Conservation (phyloP, 2,888 invertebrate species). For the Zele albiditarsus region DNA sequence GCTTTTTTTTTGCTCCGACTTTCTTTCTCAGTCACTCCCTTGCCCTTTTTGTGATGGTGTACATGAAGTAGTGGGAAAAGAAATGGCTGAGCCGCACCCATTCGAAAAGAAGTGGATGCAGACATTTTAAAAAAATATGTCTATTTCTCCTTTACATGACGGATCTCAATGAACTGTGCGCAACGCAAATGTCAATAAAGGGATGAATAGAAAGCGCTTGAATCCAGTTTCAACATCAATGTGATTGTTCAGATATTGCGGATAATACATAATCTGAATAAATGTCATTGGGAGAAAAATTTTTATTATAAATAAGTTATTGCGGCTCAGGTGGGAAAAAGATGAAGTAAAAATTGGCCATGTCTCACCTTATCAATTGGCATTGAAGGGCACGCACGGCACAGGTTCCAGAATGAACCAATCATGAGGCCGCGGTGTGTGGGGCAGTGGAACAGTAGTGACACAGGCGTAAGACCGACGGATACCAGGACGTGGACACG, state of each 20-base stretch:
- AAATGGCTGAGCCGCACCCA: conserved; percentile 45
- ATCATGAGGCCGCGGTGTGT: conserved; percentile 82
- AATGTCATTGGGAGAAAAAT: too few relatives aligned
- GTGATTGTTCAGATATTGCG: neutral
- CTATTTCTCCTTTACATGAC: neutral
- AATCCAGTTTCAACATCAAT: neutral
- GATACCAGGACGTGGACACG: conserved; percentile 47
- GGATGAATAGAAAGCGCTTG: neutral
- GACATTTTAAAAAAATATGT: neutral
- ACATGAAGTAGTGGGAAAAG: conserved; percentile 30
- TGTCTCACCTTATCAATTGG: conserved; percentile 92
- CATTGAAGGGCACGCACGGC: conserved; percentile 97
- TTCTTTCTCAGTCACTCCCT: neutral
- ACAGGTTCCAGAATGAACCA: conserved; percentile 97
- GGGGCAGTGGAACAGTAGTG: conserved; percentile 69
- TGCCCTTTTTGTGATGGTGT: conserved; percentile 13
- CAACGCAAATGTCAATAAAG: neutral
- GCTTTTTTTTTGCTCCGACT: neutral
- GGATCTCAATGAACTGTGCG: neutral
- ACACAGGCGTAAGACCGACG: conserved; percentile 63
- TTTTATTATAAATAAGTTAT: too few relatives aligned
- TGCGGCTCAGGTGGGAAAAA: neutral
- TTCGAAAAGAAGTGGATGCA: neutral
- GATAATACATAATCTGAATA: too few relatives aligned
- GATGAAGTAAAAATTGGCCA: neutral